Conservation (phyloP, 1,140 invertebrate genomes). For the Hestina assimilis region DNA sequence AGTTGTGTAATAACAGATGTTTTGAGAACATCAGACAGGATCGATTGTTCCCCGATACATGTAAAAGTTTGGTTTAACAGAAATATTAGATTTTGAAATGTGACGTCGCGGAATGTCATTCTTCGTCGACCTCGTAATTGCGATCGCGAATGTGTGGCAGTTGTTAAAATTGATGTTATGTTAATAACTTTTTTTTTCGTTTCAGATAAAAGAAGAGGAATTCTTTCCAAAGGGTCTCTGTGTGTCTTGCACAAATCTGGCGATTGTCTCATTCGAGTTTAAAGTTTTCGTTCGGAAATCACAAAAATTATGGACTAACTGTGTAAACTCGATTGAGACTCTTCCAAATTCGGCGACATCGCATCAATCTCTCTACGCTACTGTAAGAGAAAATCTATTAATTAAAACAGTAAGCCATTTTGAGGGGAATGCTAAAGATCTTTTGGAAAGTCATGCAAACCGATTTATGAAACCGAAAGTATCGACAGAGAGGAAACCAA, state of each 20-base stretch:
- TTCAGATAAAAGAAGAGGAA: conserved; percentile 53
- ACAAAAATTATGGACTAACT: conserved; percentile 45
- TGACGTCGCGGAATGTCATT: no score
- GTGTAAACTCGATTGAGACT: conserved; percentile 32
- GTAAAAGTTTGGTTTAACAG: no score
- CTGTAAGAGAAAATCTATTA: conserved; percentile 47
- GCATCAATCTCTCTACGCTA: conserved; percentile 48
- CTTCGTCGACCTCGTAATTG: no score
- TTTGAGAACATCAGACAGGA: no score
- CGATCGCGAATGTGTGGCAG: no score
- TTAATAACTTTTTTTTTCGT: conserved; percentile 21
- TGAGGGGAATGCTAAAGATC: conserved; percentile 37
- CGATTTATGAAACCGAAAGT: conserved; percentile 37
- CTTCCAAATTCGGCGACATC: conserved; percentile 17
- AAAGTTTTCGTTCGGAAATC: conserved; percentile 47
- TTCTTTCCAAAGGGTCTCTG: conserved; percentile 48
- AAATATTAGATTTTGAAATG: no score
- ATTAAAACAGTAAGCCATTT: conserved; percentile 49
- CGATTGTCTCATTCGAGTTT: conserved; percentile 51
- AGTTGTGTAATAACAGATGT: no score
- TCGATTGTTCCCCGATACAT: no score
- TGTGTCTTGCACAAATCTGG: conserved; percentile 43
- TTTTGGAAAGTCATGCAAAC: conserved; percentile 40
- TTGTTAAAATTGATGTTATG: no score
- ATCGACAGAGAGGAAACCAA: conserved; percentile 36